Base-by-base conservation (phyloP, 2,113 vertebrate species). In the Charadrius vociferus region DNA sequence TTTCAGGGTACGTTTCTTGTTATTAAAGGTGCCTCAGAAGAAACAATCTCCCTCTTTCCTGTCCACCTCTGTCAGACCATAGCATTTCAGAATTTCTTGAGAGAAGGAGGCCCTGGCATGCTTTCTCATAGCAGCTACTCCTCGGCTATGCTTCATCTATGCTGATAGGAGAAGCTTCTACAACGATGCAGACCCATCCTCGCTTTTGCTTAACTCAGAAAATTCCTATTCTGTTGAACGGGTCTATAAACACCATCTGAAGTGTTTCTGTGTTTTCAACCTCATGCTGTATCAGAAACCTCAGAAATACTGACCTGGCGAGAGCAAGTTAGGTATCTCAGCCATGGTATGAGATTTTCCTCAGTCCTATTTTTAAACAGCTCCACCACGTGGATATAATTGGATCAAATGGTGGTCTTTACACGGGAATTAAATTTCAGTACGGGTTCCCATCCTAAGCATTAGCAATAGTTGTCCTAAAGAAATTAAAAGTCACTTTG, bases 191-290 rank as follows among this genome's bases (percentile, higher is more conserved):
- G 37, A 82, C 17, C 15, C 49, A 53, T 56, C 45, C 29, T 58
- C 63, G 30, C 10, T 82, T 78, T 83, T 58, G 14, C 19, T 65
- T 47, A 36, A 30, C 30, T 72, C 32, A 86, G 47, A 83, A 68
- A 50, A 59, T 79, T 59, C 43, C 49, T 29, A 4, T 68, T 47
- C 39, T 0, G 0, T n/a, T 56, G 37, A 78, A 41, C 0, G 0
- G 29, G 13, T 27, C 17, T 62, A 22, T 27, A 82, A 67, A 56
- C 26, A 61, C 13, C 21, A 67, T 26, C 24, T 15, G 21, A 70
- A 63, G 3, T 12, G n/a, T 74, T 70, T 75, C 56, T 83, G 62
- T 12, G 32, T 80, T 93, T 12, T 30, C 67, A 79, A 61, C 12
- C 43, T 73, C 61, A 32, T 45, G 17, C 37, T 83, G 30, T 58